Evolutionary conservation across 1,140 invertebrate genomes (phyloP), one percentile per base, ranked within the genome.

Genomic region (Bathynomus jamesi): DNA sequence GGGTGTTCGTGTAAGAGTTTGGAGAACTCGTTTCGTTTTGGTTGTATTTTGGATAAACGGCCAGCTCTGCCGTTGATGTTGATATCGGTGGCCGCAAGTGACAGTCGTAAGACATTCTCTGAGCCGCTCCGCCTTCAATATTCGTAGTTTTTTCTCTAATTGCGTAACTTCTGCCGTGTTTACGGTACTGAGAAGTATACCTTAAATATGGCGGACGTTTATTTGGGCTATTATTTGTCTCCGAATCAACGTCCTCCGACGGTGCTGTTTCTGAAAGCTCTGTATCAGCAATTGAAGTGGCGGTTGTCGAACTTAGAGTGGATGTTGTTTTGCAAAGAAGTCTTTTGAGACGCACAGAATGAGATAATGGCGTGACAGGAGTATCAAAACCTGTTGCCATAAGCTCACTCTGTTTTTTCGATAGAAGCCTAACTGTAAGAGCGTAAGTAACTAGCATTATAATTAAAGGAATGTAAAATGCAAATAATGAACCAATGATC

Each of bases 361-460:
- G 68, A 3, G 67, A 72, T 32, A 69, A 70, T 13, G 71, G 66
- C 17, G 77, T 67, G 61, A 74, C 61, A 25, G 69, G 67, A 1
- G 40, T 53, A 53, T 53, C 40, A 17, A 53, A 5, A 21, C 40
- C 40, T 21, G 21, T 53, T 53, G 40, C 40, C 13, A 17, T 53
- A 17, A 92, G 82, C 71, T 90, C 91, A 79, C 89, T 89, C 72
- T 88, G 86, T 80, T 93, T 90, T 62, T 88, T 81, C 21, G 90
- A 90, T 75, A 96, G 83, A 4, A 95, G 84, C 66, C 89, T 85
- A 1, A 96, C 92, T 0, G 95, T 98, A 65, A 96, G 85, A 3
- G 91, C 89, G 79, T 97, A 98, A 2, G 95, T 96, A 31, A 95
- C 83, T 78, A 96, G 83, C 95, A 98, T 98, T 62, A 98, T 94